Evolutionary conservation across 2,797 vertebrate genomes (phyloP).

Genomic region (Anabas testudineus): DNA sequence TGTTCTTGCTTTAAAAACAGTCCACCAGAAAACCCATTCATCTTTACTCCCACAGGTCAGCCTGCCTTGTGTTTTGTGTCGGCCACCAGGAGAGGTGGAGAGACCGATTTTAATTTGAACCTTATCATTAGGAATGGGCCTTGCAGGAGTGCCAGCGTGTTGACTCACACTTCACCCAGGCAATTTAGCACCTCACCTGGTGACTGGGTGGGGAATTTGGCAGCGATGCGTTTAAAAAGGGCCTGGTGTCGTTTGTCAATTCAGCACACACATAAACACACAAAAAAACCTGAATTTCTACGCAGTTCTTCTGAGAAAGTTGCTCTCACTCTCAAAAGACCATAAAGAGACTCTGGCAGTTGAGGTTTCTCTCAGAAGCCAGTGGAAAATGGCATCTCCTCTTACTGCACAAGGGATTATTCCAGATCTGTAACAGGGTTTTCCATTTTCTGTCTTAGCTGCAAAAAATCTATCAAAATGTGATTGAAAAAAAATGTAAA

Average conservation of each 20-base stretch:
- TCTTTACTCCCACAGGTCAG: slow-evolving; percentile 42
- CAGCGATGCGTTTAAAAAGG: slow-evolving; percentile 34
- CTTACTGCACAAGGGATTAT: slow-evolving; percentile 50
- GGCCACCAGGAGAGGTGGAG: not conserved
- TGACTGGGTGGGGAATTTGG: slow-evolving; percentile 64
- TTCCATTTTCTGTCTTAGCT: slow-evolving; percentile 41
- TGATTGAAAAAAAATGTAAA: not conserved
- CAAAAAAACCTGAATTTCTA: slow-evolving; percentile 27
- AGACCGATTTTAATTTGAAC: slow-evolving; percentile 50
- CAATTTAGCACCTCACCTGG: slow-evolving; percentile 59
- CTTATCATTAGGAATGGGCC: slow-evolving; percentile 43
- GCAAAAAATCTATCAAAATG: slow-evolving; percentile 3
- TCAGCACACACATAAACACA: not conserved
- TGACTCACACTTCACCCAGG: slow-evolving; percentile 55
- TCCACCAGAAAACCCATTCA: slow-evolving; percentile 50
- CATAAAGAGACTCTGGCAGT: slow-evolving; percentile 53
- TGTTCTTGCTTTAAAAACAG: slow-evolving; percentile 44
- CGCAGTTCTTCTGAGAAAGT: slow-evolving; percentile 52
- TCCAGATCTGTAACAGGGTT: slow-evolving; percentile 59
- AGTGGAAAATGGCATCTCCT: slow-evolving; percentile 68
- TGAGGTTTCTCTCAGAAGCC: slow-evolving; percentile 53
- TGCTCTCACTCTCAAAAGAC: slow-evolving; percentile 36
- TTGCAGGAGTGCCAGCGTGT: slow-evolving; percentile 25
- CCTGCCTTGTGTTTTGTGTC: slow-evolving; percentile 31
- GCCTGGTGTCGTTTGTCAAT: not conserved